Conservation (phyloP, 1,140 invertebrate species). For the Euborellia annulipes region DNA sequence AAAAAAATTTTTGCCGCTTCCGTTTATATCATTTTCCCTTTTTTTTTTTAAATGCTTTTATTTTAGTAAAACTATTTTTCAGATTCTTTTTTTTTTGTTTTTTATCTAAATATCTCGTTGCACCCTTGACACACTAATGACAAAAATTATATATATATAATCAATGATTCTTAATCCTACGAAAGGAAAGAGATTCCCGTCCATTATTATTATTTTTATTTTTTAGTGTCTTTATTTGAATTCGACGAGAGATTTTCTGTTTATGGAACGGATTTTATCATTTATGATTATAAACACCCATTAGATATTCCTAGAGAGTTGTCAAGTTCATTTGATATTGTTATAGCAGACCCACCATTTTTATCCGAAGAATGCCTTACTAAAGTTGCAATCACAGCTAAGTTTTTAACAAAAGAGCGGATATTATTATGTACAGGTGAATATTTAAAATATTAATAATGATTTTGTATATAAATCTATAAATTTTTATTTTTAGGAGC, state of each 20-base stretch:
- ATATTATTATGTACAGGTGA: slow-evolving; percentile 81
- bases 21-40: no score
- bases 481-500: slow-evolving; percentile 37
- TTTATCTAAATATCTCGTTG: no score
- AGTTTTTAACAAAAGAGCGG: slow-evolving; percentile 57
- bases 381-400: slow-evolving; percentile 67
- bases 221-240: slow-evolving; percentile 63
- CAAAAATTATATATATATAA: no score
- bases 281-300: slow-evolving; percentile 80
- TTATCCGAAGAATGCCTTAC: slow-evolving; percentile 81
- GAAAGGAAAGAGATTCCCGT: no score
- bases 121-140: no score
- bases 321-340: slow-evolving; percentile 54
- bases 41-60: no score
- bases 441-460: slow-evolving; percentile 9
- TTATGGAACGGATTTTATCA: slow-evolving; percentile 65
- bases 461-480: slow-evolving; percentile 3
- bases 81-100: no score
- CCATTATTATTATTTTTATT: no score
- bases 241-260: slow-evolving; percentile 64
- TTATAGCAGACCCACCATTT: slow-evolving; percentile 89
- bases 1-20: no score
- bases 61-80: no score
- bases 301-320: slow-evolving; percentile 46
- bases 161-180: no score